Evolutionary conservation across 2,797 vertebrate species (phyloP), one percentile per base, ranked within the genome.

Genomic region (Adelosebastes latens): DNA sequence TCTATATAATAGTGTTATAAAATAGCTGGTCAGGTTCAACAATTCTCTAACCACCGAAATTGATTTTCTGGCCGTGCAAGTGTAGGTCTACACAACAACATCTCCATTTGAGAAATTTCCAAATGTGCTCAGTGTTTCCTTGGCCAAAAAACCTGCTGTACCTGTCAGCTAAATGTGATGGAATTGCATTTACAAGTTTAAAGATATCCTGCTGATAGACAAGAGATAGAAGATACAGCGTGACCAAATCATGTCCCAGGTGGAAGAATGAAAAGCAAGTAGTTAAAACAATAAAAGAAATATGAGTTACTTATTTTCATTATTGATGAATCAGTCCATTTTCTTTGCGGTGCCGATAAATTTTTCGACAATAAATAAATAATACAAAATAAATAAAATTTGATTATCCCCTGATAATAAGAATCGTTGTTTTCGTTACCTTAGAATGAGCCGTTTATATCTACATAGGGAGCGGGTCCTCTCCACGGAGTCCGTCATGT

Each of bases 171-270:
- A 24, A 79, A 79, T 61, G 25, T 58, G 56, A 64, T 66, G 6
- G 16, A 84, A 70, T 25, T 25, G 8, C 39, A 64, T 52, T 68
- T n/a, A 75, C 55, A 82, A 25, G 61, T 39, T 77, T 53, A 60
- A 61, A 67, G 25, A 70, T 69, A 52, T 14, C 24, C 49, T n/a
- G 27, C 70, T 58, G 55, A 42, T 10, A 39, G 13, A 65, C 3
- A 16, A 36, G 16, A 8, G 42, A 14, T 16, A 52, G 0, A 36
- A 59, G 25, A n/a, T 20, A 5, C 16, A 76, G 10, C 1, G 2
- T 39, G 27, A 72, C 49, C 7, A 63, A 24, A 32, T 66, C 46
- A 59, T 53, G 49, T 64, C 7, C 6, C 55, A 36, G 5, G 8
- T 29, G 22, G 31, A 55, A 27, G 14, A 24, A 56, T 29, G 20